Evolutionary conservation across 2,888 invertebrate genomes (phyloP), one percentile per base, ranked within the genome.

Genomic region (Spodoptera littoralis): DNA sequence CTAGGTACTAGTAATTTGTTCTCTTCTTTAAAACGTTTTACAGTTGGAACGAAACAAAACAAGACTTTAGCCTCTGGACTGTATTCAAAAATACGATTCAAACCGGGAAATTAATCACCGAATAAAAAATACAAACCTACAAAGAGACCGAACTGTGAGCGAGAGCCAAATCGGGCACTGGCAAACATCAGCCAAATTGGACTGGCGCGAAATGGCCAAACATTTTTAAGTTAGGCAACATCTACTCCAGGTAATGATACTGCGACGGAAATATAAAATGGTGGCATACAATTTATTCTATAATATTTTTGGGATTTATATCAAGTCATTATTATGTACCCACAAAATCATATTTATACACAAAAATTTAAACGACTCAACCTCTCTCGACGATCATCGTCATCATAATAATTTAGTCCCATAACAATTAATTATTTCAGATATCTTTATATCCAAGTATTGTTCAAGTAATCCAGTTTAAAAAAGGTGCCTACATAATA

Each of bases 131-230:
- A 45, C 27, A 60, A 27, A 43, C n/a, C 24, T 57, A 55, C 63
- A 77, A 64, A 74, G 60, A 67, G 54, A 24, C 50, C 24, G 55
- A 75, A 62, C 65, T 50, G 72, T 54, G 59, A 67, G 54, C 62
- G 60, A 61, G 65, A 63, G 77, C 76, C 79, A 77, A 79, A 73
- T 79, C 66, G 65, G 51, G 41, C 54, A 55, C 60, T 60, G 59
- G 69, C 42, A 60, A 76, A 69, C 68, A 63, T 73, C 70, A 63
- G 64, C 65, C 66, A 76, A 77, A 79, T 79, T 76, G 62, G 66
- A 66, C 59, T 24, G 53, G 49, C 55, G 53, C 48, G 43, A 69
- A 73, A 63, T 66, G 59, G 60, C 50, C 55, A 56, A 69, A 67
- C 60, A 65, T 72, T 73, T 73, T 51, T 49, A 60, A 61, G 58